Evolutionary conservation across 2,113 vertebrate species (phyloP), one percentile per base, ranked within the genome.

Genomic region (Oncorhynchus nerka): DNA sequence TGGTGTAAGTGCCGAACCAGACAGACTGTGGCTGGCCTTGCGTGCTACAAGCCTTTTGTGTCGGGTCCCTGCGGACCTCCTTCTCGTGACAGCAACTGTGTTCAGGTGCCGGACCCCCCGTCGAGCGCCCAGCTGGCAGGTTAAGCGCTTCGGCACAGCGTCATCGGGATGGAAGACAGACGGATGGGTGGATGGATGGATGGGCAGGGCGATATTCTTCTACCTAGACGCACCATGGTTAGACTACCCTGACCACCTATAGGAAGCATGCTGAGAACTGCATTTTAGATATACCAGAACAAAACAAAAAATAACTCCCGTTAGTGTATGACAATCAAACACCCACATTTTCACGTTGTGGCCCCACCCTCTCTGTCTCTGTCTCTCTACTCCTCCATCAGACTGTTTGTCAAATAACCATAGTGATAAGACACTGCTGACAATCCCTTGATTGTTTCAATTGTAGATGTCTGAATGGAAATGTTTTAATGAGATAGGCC

Each of bases 131-230:
- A 76, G 86, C 89, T 86, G 87, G 74, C 82, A 83, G 91, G 92
- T 92, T 92, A 93, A 94, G 91, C 91, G 90, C 87, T 91, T 83
- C 75, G 75, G 86, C 86, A 81, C 86, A 79, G 90, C 82, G 77
- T 87, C 80, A 74, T 75, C 75, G 89, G 86, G 87, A 89, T 71
- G 20, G 13, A 30, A 79, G 72, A 80, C 82, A 80, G 71, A 80
- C 82, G 70, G 61, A 66, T 72, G 70, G 62, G 48, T 32, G 30
- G 30, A 32, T 34, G 32, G 32, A 32, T 69, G 73, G 68, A 13
- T 0, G 22, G 77, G 73, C 71, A 49, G 76, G 74, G 73, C 48
- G 51, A 70, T 65, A 3, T 77, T 69, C 77, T 24, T 11, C 26
- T 20, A 55, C 19, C 77, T 76, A 82, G 79, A 79, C 75, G 49